Evolutionary conservation across 2,797 vertebrate species (phyloP).

Genomic region (Platalea minor): DNA sequence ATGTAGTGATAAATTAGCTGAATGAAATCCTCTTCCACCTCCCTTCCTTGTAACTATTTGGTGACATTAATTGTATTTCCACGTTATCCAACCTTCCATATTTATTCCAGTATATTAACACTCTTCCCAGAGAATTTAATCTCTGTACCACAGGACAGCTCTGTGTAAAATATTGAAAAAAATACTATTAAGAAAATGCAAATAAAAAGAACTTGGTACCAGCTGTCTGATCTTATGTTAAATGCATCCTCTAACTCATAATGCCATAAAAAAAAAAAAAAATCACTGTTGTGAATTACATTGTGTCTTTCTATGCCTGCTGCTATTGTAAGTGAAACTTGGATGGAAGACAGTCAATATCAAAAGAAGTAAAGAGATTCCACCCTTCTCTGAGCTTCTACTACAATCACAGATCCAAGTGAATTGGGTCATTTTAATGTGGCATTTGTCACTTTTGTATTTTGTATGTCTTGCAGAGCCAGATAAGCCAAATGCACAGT

Average conservation of each 20-base stretch:
- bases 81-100: not conserved
- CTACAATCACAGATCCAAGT: not conserved
- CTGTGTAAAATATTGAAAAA: not conserved
- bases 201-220: not conserved
- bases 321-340: not conserved
- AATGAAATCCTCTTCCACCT: not conserved
- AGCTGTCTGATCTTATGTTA: not conserved
- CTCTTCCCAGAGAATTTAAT: not conserved
- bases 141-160: not conserved
- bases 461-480: not conserved
- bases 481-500: accelerated
- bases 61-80: not conserved
- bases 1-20: not conserved
- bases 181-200: not conserved
- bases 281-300: not conserved
- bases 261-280: not conserved
- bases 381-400: not conserved
- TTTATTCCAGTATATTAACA: not conserved
- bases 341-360: not conserved
- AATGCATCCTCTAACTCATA: not conserved
- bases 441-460: not conserved
- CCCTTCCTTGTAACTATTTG: not conserved
- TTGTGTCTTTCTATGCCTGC: not conserved
- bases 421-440: not conserved
- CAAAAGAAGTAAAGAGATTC: not conserved